Evolutionary conservation across 2,888 invertebrate species (phyloP), one percentile per base, ranked within the genome.

Genomic region (Mythimna ferrago): DNA sequence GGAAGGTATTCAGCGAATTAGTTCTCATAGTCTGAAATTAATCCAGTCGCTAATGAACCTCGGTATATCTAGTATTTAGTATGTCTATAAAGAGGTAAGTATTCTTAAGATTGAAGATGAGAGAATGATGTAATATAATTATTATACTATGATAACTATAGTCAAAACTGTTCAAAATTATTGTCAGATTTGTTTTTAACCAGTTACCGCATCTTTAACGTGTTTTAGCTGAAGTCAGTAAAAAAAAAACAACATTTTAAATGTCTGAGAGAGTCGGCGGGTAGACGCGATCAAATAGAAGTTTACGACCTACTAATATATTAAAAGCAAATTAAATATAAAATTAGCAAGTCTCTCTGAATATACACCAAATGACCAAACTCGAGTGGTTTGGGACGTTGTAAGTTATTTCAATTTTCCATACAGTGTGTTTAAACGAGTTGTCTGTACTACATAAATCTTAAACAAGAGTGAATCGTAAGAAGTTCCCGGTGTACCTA

Each of bases 361-460:
- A 16, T 26, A 21, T n/a, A n/a, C 7, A 14, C n/a, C 9, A 11
- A 26, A 26, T 26, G 26, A 26, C 26, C 26, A 26, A 26, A 26
- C 26, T 26, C 26, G 26, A 26, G 26, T 26, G 26, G 26, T 26
- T 26, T 26, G 26, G 26, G 26, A 26, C 54, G 4, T 16, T 48
- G 6, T 48, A 16, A 21, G 26, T 10, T 35, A 69, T 58, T 85
- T 87, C 67, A 82, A 83, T 81, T 81, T 82, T 75, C 53, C 76
- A 57, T 68, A 71, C 38, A 44, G 64, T 56, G 10, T 53, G 10
- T 81, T 71, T 77, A 19, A 66, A 79, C 76, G 73, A 73, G 58
- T 64, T 78, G 73, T 73, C 74, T 75, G 75, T 60, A 73, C 63
- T 21, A 87, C 74, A 87, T 86, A 85, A 82, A 86, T 83, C 86